These are phyloP conservation scores for Sphaerophoria rueppellii DNA, from an alignment of 2,888 invertebrate genomes.

Conservation along the genomic window DNA sequence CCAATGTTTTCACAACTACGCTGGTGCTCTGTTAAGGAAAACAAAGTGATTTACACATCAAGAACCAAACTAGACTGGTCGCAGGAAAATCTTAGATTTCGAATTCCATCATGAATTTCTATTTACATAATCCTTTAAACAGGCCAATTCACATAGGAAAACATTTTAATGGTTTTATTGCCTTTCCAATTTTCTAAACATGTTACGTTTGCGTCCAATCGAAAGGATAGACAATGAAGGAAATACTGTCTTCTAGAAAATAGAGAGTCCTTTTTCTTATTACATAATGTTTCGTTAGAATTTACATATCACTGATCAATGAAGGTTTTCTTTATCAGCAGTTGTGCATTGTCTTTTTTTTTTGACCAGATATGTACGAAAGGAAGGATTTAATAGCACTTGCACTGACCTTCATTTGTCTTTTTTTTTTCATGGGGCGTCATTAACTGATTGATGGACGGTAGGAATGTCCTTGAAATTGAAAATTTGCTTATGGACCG, in stretches of 20 bases:
- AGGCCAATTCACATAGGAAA: slow-evolving; percentile 7
- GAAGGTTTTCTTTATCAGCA: background rate
- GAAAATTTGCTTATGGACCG: background rate
- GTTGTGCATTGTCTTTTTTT: slow-evolving; percentile 7
- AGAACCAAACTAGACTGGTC: slow-evolving; percentile 1
- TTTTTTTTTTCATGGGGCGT: background rate
- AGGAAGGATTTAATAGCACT: slow-evolving; percentile 21
- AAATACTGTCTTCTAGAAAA: background rate
- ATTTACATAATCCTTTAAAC: slow-evolving; percentile 13
- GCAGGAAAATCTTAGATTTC: background rate
- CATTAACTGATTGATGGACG: background rate
- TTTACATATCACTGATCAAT: slow-evolving; percentile 10
- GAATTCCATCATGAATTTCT: background rate
- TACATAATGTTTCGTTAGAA: slow-evolving; percentile 9
- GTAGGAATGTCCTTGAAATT: slow-evolving; percentile 13
- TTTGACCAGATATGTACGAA: background rate
- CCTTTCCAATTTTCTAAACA: slow-evolving; percentile 8
- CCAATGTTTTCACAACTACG: background rate
- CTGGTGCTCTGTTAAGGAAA: background rate
- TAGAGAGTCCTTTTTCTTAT: background rate
- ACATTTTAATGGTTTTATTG: slow-evolving; percentile 15
- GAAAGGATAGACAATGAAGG: background rate
- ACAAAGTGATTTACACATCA: background rate
- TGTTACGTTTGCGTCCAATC: slow-evolving; percentile 16
- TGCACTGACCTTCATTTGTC: slow-evolving; percentile 23